Conservation (phyloP, 1,140 invertebrate genomes). For the Ostrea denselamellosa region DNA sequence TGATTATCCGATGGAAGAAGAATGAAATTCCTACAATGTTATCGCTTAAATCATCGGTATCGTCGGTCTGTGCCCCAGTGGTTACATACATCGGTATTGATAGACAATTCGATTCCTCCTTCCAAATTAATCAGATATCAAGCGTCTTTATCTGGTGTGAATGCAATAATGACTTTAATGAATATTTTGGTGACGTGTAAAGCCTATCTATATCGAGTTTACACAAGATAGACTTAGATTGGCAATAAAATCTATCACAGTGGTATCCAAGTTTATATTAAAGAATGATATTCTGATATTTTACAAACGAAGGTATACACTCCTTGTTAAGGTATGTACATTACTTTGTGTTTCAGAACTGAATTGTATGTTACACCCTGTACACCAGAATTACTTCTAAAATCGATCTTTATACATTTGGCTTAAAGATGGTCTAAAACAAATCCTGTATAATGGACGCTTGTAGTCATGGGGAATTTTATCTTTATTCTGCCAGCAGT, state of each 20-base stretch:
- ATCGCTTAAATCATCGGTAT: constrained; percentile 15
- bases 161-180: constrained; percentile 38
- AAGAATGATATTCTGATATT: constrained; percentile 1
- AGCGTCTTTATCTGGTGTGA: background rate
- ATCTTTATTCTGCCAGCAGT: too few species aligned
- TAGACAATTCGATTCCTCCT: constrained; percentile 10
- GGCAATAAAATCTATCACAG: background rate
- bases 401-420: too few species aligned
- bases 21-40: constrained; percentile 32
- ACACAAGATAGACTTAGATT: constrained; percentile 36
- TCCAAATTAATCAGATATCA: constrained; percentile 30
- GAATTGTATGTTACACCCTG: background rate
- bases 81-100: constrained; percentile 15
- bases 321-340: background rate
- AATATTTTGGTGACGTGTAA: constrained; percentile 21
- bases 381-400: too few species aligned
- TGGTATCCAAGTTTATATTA: constrained; percentile 10
- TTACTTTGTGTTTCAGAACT: background rate
- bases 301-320: background rate
- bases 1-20: constrained; percentile 24
- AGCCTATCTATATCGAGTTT: constrained; percentile 10
- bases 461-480: too few species aligned
- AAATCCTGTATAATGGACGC: too few species aligned
- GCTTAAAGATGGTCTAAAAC: too few species aligned
- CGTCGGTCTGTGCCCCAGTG: background rate